Conservation (phyloP, 2,113 vertebrate genomes). For the Hippocampus abdominalis region DNA sequence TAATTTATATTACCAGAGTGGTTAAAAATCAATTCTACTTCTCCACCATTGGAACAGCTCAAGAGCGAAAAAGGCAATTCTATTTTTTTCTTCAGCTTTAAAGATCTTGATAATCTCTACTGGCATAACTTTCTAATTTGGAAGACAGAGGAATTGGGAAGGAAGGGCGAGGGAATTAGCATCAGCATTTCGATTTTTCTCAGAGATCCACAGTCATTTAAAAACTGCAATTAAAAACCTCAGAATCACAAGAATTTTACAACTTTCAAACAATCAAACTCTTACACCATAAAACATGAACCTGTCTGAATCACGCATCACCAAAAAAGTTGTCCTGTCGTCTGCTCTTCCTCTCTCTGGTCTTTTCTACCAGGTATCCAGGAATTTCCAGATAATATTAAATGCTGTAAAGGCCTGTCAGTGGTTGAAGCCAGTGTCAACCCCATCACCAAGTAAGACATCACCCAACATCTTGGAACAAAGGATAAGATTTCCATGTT, state of each 20-base stretch:
- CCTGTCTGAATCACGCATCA: background rate
- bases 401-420: slow-evolving; percentile 98
- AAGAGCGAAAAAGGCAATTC: background rate
- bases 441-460: slow-evolving; percentile 95
- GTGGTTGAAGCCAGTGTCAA: slow-evolving; percentile 99
- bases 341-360: background rate
- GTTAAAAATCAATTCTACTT: background rate
- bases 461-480: background rate
- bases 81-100: background rate
- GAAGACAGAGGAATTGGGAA: background rate
- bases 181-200: background rate
- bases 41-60: no score
- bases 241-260: background rate
- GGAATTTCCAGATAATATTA: slow-evolving; percentile 98
- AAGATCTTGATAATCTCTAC: background rate
- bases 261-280: background rate
- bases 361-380: slow-evolving; percentile 82
- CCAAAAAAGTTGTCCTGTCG: background rate
- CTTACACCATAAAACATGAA: no score
- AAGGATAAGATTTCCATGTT: background rate
- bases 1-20: background rate
- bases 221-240: background rate
- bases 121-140: background rate
- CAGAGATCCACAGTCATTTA: background rate
- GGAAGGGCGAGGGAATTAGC: background rate